Evolutionary conservation across 2,113 vertebrate species (phyloP).

Genomic region (Pampusana beccarii): DNA sequence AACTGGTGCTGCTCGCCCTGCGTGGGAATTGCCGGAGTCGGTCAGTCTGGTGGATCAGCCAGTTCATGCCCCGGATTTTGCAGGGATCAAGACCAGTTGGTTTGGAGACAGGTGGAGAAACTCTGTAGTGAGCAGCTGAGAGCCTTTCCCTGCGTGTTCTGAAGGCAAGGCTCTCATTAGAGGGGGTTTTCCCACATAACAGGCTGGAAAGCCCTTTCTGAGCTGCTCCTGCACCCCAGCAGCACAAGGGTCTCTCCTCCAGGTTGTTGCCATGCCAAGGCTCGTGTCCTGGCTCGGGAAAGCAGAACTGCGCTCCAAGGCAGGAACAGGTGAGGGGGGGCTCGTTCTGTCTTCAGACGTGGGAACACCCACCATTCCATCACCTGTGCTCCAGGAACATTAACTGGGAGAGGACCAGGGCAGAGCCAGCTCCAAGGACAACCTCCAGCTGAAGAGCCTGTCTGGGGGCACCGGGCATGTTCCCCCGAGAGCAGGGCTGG

Average conservation of each 20-base stretch:
- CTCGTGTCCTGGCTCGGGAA: not conserved
- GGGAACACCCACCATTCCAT: accelerated
- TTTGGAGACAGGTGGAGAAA: not conserved
- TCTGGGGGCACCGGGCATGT: not conserved
- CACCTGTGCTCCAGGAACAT: not conserved
- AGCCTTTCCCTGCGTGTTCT: accelerated
- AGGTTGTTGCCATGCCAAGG: not conserved
- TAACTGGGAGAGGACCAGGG: not conserved
- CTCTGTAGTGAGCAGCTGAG: not conserved
- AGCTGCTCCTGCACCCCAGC: not conserved
- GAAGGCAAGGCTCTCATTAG: not conserved
- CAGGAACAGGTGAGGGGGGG: not conserved
- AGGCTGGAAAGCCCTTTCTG: not conserved
- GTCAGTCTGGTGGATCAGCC: not conserved
- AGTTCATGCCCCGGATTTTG: not conserved
- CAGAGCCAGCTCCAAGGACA: not conserved
- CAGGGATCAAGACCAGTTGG: not conserved
- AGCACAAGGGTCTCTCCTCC: not conserved
- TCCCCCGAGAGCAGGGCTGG: not conserved
- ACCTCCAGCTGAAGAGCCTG: not conserved
- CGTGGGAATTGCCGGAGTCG: not conserved
- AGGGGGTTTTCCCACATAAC: accelerated
- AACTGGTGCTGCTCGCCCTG: not conserved
- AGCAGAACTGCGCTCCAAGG: not conserved
- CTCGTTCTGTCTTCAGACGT: not conserved